These are phyloP conservation scores for Cephalopholis sonnerati DNA, from an alignment of 2,113 vertebrate species.

Conservation along the genomic window DNA sequence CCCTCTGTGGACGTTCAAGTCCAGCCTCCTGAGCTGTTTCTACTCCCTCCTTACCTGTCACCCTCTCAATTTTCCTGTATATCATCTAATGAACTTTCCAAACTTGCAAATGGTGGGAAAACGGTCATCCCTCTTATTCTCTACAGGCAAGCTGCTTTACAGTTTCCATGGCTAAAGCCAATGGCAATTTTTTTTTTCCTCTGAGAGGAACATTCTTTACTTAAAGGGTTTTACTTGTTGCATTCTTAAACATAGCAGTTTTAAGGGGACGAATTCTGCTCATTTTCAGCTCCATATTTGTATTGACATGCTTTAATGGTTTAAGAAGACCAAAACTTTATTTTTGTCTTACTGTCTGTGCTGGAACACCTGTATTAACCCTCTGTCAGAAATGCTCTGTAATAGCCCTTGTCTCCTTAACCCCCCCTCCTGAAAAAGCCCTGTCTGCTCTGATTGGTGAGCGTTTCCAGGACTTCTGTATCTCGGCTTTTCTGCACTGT, in stretches of 20 bases:
- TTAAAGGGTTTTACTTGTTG: not conserved
- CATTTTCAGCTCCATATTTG: too few species aligned
- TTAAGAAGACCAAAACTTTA: too few species aligned
- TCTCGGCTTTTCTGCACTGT: too few species aligned
- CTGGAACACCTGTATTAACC: too few species aligned
- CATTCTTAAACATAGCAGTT: not conserved
- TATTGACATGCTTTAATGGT: too few species aligned
- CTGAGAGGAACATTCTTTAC: not conserved
- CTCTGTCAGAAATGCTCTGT: too few species aligned
- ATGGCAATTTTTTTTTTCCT: not conserved
- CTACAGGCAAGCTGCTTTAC: conserved; percentile 1
- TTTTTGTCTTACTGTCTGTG: too few species aligned
- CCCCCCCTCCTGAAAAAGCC: too few species aligned
- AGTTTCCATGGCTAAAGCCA: conserved; percentile 28
- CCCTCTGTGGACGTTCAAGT: conserved; percentile 49
- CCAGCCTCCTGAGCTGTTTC: conserved; percentile 24
- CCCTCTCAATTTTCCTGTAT: conserved; percentile 62
- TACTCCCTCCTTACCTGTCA: conserved; percentile 54
- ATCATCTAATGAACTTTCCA: conserved; percentile 72
- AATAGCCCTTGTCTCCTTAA: too few species aligned
- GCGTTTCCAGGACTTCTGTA: too few species aligned
- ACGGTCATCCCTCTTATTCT: conserved; percentile 8
- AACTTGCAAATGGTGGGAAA: conserved; percentile 52
- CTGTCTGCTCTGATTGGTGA: too few species aligned
- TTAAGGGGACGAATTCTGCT: not conserved